Base-by-base conservation (phyloP, 2,888 invertebrate genomes). In the Odontocolon sp. region DNA sequence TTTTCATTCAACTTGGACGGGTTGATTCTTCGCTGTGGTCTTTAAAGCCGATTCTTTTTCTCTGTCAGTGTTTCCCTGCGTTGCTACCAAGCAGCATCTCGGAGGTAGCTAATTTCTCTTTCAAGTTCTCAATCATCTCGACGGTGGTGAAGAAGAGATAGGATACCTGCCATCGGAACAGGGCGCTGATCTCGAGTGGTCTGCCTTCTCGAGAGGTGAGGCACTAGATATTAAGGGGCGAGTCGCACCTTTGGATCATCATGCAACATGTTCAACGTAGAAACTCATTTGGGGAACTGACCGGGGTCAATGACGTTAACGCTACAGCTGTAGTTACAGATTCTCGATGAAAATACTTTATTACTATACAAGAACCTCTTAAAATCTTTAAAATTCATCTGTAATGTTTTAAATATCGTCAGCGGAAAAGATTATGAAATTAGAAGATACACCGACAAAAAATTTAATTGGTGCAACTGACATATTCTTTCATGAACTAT, bases 71-170 rank as follows among this genome's bases (percentile, higher is more conserved):
- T 70, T 67, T 50, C 42, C 56, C n/a, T n/a, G n/a, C n/a, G n/a
- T 47, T 14, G 71, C 71, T 67, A 61, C 66, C 70, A 70, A 33
- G 52, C 45, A 59, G 14, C 16, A 42, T 40, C 68, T 50, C 36
- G 3, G 42, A 40, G 63, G 67, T 68, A 71, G 72, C 67, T 77
- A 77, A 77, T 77, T 68, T 72, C 59, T 72, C 63, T 57, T 56
- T 67, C 67, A 63, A 77, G 76, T 77, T 77, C 76, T 71, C 72
- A 77, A 77, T 77, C 67, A 77, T 68, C 67, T 50, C 75, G 33
- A 69, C 64, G 45, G 36, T 47, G 54, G 33, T 45, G 59, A 68
- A 47, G 45, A 45, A 21, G 36, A 33, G 64, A 18, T 67, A 70
- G n/a, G n/a, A n/a, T 71, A 67, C 59, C 66, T 70, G 59, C 52